Evolutionary conservation across 2,113 vertebrate genomes (phyloP).

Genomic region (Cygnus atratus): DNA sequence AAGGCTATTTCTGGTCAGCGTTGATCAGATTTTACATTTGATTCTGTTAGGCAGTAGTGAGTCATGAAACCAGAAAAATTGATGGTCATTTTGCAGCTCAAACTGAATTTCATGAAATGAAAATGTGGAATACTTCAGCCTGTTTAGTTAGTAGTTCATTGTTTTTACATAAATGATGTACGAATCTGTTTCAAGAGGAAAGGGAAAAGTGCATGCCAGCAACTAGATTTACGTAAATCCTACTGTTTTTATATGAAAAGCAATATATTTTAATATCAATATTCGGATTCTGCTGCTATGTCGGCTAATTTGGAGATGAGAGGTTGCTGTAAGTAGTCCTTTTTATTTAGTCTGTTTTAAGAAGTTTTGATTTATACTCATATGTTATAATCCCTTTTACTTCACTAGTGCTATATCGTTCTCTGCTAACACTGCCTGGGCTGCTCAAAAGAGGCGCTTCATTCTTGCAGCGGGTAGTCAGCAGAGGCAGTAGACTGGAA

Average conservation of each 20-base stretch:
- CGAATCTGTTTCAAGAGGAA: not conserved
- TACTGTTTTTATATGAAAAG: not conserved
- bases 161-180: not conserved
- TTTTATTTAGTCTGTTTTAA: not conserved
- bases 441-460: not conserved
- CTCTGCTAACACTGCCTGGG: not conserved
- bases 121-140: not conserved
- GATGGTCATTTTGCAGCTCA: not conserved
- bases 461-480: not conserved
- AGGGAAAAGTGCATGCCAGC: not conserved
- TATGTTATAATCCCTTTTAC: not conserved
- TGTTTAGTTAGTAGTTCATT: not conserved
- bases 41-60: not conserved
- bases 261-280: not conserved
- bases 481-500: not conserved
- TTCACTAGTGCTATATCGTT: not conserved
- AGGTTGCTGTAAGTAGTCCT: not conserved
- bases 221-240: not conserved
- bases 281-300: not conserved
- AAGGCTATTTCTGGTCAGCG: not conserved
- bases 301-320: not conserved
- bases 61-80: not conserved
- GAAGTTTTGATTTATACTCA: not conserved
- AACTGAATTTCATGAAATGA: not conserved
- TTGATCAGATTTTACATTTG: not conserved